Percentiles rank a stretch among this genome's conserved stretches.
Evolutionary conservation across 2,888 invertebrate species (phyloP).

Genomic region (Cheiracanthium punctorium): DNA sequence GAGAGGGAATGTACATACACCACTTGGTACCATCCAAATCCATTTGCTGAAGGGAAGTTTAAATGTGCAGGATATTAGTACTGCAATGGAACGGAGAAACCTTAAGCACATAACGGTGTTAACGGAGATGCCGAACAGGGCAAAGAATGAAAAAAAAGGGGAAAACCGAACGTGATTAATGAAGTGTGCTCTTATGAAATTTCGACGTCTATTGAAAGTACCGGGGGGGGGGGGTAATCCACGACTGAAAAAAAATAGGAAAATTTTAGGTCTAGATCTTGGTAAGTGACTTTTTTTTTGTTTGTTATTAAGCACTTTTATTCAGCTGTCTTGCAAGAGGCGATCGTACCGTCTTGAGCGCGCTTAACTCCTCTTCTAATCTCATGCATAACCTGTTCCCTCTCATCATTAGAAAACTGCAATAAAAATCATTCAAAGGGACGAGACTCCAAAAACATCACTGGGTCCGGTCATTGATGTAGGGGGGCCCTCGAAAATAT

Average conservation of each 20-base stretch:
- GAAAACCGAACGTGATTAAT: constrained; percentile 47
- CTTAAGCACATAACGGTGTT: background rate
- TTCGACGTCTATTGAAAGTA: background rate
- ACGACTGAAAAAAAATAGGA: background rate
- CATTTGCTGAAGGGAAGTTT: background rate
- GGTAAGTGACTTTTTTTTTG: too few relatives aligned
- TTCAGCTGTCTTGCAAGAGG: too few relatives aligned
- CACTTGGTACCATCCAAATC: background rate
- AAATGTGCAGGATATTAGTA: background rate
- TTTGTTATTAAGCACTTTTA: too few relatives aligned
- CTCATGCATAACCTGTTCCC: too few relatives aligned
- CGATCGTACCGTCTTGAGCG: too few relatives aligned
- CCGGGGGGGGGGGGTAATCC: background rate
- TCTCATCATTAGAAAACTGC: too few relatives aligned
- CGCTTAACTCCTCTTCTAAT: too few relatives aligned
- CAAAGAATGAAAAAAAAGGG: background rate
- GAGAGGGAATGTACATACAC: too few relatives aligned
- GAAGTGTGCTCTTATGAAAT: constrained; percentile 62
- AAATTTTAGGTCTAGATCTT: background rate
- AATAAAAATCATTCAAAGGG: too few relatives aligned
- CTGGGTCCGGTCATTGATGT: too few relatives aligned
- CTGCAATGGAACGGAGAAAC: background rate
- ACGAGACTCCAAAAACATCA: too few relatives aligned
- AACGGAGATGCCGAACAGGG: background rate
- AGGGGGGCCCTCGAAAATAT: too few relatives aligned